Evolutionary conservation across 2,888 invertebrate species (phyloP).

Genomic region (Pseudanteris insignis): DNA sequence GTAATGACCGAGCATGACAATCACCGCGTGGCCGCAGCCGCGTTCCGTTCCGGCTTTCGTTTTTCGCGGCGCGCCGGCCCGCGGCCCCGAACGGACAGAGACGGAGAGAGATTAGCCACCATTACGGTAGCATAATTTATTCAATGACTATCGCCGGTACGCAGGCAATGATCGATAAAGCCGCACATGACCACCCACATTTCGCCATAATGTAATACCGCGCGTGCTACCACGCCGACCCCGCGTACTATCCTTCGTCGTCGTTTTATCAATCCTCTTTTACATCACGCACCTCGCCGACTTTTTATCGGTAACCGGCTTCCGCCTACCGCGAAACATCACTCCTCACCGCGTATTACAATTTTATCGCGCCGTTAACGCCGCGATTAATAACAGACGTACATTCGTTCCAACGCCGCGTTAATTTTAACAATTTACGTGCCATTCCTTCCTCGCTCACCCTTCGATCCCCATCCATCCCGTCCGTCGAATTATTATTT

Average conservation of each 20-base stretch:
- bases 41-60: slow-evolving; percentile 33
- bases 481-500: too few species aligned
- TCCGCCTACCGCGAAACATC: not conserved
- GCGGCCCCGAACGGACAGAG: too few species aligned
- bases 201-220: slow-evolving; percentile 33
- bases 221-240: too few species aligned
- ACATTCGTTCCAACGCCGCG: slow-evolving; percentile 20
- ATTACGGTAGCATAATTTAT: slow-evolving; percentile 55
- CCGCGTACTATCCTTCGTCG: not conserved
- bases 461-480: too few species aligned
- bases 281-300: too few species aligned
- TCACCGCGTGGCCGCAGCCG: slow-evolving; percentile 40
- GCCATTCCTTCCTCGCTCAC: too few species aligned
- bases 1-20: slow-evolving; percentile 48
- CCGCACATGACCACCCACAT: slow-evolving; percentile 43
- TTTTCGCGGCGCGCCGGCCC: slow-evolving; percentile 43
- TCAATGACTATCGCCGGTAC: slow-evolving; percentile 49
- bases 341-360: too few species aligned
- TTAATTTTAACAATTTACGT: too few species aligned
- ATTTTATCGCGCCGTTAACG: slow-evolving; percentile 17
- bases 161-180: slow-evolving; percentile 50
- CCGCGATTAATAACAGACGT: slow-evolving; percentile 22
- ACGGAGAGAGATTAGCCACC: slow-evolving; percentile 48
- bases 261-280: too few species aligned
- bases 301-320: too few species aligned